Conservation (phyloP, 1,140 invertebrate species). For the Heliconius melpomene region DNA sequence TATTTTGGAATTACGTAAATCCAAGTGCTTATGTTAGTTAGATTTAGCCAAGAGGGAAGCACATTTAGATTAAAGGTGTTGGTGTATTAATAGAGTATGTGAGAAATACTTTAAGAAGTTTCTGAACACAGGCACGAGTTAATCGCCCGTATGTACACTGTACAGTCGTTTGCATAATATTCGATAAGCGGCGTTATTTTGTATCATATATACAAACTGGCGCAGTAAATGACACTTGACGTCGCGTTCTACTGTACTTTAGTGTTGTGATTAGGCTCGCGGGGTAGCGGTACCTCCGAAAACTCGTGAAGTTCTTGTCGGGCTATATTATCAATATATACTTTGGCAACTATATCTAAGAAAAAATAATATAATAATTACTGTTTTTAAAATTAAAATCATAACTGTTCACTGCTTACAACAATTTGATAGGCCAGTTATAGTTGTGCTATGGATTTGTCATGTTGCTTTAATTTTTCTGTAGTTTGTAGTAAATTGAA, state of each 20-base stretch:
- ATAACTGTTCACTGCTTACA: not conserved
- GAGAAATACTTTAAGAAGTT: too few relatives aligned
- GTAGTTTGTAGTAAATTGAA: slow-evolving; percentile 32
- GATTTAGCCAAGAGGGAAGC: not conserved
- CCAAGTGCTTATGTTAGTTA: slow-evolving; percentile 11
- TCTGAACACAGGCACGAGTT: too few relatives aligned
- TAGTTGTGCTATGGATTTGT: slow-evolving; percentile 20
- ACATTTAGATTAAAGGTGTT: slow-evolving; percentile 3
- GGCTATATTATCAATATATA: not conserved
- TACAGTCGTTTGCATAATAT: too few relatives aligned
- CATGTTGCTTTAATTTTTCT: slow-evolving; percentile 36
- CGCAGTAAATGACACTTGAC: too few relatives aligned
- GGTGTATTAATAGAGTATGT: not conserved
- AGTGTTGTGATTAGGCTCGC: too few relatives aligned
- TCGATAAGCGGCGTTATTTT: too few relatives aligned
- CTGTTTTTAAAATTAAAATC: not conserved
- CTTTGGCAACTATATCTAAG: not conserved
- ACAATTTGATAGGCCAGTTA: not conserved
- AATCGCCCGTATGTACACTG: too few relatives aligned
- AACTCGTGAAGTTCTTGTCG: too few relatives aligned
- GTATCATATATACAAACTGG: too few relatives aligned
- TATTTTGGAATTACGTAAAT: slow-evolving; percentile 4
- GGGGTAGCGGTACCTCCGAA: too few relatives aligned
- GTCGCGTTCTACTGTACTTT: too few relatives aligned
- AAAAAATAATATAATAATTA: not conserved